A percentile compares a stretch with the other conserved stretches of the same genome.
Evolutionary conservation across 1,140 invertebrate species (phyloP).

Genomic region (Drosophila parvula): DNA sequence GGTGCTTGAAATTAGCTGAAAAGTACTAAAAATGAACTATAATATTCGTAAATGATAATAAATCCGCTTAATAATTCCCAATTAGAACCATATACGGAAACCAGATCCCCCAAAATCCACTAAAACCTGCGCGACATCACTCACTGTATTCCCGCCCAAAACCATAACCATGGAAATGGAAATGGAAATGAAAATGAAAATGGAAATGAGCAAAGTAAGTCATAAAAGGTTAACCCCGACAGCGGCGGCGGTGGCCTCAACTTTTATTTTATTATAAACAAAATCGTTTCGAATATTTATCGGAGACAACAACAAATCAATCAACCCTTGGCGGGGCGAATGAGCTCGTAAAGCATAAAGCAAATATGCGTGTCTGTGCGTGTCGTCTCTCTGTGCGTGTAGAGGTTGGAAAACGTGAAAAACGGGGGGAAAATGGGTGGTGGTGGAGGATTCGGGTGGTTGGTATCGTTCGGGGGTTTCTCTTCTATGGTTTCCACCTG

Average conservation of each 20-base stretch:
- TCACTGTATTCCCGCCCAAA: neutral
- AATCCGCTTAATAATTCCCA: neutral
- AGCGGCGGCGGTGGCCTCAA: constrained; percentile 1
- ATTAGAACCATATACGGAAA: neutral
- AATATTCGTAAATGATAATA: neutral
- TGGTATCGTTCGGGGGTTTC: constrained; percentile 3
- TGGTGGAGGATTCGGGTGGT: neutral
- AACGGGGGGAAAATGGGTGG: neutral
- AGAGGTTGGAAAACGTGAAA: neutral
- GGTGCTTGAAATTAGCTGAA: neutral
- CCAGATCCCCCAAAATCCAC: neutral
- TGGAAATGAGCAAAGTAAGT: constrained; percentile 20
- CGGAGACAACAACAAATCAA: constrained; percentile 60
- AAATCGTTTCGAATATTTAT: constrained; percentile 76
- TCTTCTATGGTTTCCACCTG: constrained; percentile 57
- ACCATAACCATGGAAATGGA: constrained; percentile 21
- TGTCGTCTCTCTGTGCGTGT: constrained; percentile 20
- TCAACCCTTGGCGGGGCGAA: constrained; percentile 53
- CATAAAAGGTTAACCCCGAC: constrained; percentile 12
- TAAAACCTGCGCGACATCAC: neutral
- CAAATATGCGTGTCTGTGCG: constrained; percentile 50
- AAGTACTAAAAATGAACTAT: neutral
- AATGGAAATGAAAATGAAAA: constrained; percentile 2
- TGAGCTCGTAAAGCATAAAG: constrained; percentile 21
- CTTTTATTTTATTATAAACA: constrained; percentile 79